A percentile compares a stretch with the other conserved stretches of the same genome.
These are phyloP conservation scores for Bhutanitis thaidina DNA, from an alignment of 2,888 invertebrate genomes.

Conservation along the genomic window DNA sequence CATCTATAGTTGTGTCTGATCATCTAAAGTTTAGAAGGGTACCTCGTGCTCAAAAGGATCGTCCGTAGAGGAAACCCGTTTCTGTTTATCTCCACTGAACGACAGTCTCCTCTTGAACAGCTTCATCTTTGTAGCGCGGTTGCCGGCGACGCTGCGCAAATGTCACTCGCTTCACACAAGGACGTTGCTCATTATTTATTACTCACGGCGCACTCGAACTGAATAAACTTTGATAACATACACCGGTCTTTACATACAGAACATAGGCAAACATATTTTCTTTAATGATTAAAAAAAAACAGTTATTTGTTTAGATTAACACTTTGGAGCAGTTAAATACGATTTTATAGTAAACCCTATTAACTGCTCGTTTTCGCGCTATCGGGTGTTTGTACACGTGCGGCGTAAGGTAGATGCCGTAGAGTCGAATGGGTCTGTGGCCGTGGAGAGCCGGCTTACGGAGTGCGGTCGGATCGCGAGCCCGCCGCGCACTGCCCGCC, in stretches of 20 bases:
- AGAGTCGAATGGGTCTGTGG: slow-evolving; percentile 41
- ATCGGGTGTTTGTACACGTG: slow-evolving; percentile 30
- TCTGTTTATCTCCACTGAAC: slow-evolving; percentile 73
- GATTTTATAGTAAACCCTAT: slow-evolving; percentile 45
- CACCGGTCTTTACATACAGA: slow-evolving; percentile 19
- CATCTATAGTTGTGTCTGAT: neutral
- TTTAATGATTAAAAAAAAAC: slow-evolving; percentile 43
- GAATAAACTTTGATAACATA: slow-evolving; percentile 17
- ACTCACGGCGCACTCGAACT: slow-evolving; percentile 20
- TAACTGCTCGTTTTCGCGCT: slow-evolving; percentile 44
- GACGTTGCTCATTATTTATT: slow-evolving; percentile 41
- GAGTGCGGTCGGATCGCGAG: slow-evolving; percentile 53
- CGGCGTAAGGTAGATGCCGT: slow-evolving; percentile 29
- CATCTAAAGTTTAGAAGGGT: slow-evolving; percentile 28
- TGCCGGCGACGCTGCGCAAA: slow-evolving; percentile 38
- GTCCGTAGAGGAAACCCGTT: slow-evolving; percentile 62
- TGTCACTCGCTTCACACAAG: slow-evolving; percentile 39
- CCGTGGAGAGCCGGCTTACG: slow-evolving; percentile 6
- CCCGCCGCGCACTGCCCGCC: slow-evolving; percentile 65
- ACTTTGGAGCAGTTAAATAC: slow-evolving; percentile 38
- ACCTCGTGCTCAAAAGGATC: slow-evolving; percentile 76
- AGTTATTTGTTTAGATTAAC: slow-evolving; percentile 30
- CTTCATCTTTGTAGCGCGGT: slow-evolving; percentile 58
- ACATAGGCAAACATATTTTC: slow-evolving; percentile 32
- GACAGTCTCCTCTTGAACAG: slow-evolving; percentile 76